These are phyloP conservation scores for Gallinago solitaria DNA, from an alignment of 2,797 vertebrate genomes.

Conservation along the genomic window DNA sequence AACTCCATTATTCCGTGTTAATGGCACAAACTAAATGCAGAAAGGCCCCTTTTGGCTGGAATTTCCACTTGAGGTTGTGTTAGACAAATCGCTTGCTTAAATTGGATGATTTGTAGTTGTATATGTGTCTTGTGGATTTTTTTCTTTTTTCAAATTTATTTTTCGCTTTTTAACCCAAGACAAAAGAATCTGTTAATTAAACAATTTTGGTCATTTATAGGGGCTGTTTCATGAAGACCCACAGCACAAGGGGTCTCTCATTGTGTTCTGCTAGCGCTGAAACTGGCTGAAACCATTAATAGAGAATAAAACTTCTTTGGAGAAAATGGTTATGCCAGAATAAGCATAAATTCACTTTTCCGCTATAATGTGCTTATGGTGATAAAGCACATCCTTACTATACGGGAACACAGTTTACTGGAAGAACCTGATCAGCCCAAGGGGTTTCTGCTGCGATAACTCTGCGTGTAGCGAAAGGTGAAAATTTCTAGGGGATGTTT, in stretches of 20 bases:
- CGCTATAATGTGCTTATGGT: not conserved
- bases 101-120: not conserved
- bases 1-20: not conserved
- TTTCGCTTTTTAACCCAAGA: not conserved
- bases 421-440: not conserved
- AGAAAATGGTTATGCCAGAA: not conserved
- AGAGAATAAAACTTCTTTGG: not conserved
- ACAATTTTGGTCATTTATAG: not conserved
- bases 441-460: constrained; percentile 5
- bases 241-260: not conserved
- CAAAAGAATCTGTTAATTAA: not conserved
- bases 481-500: not conserved
- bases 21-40: not conserved
- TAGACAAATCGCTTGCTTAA: not conserved
- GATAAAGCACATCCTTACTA: not conserved
- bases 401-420: not conserved
- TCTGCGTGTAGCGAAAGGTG: not conserved
- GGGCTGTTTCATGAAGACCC: not conserved
- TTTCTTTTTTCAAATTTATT: not conserved
- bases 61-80: not conserved
- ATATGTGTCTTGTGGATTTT: not conserved
- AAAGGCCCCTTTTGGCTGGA: not conserved
- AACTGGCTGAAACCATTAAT: not conserved
- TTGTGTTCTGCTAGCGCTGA: not conserved
- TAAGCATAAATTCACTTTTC: constrained; percentile 18